Percentiles rank a stretch among this genome's conserved stretches.
Evolutionary conservation across 2,888 invertebrate genomes (phyloP).

Genomic region (Xanthostigma xanthostigma): DNA sequence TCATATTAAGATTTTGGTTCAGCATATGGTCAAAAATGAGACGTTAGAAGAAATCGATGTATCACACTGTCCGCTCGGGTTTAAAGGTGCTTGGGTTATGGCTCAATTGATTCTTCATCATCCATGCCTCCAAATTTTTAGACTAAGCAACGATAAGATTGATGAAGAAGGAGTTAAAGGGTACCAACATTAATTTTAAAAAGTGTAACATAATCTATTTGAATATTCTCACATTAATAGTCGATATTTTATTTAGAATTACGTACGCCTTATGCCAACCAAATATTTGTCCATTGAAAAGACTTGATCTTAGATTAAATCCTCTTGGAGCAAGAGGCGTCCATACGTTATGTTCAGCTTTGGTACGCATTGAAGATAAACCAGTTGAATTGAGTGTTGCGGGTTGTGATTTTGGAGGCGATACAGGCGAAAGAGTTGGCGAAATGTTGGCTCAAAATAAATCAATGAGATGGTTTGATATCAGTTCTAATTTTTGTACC

Average conservation of each 20-base stretch:
- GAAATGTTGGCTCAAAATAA: constrained; percentile 38
- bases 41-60: constrained; percentile 42
- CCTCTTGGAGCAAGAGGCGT: constrained; percentile 42
- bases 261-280: constrained; percentile 22
- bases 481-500: constrained; percentile 42
- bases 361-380: constrained; percentile 37
- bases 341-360: constrained; percentile 39
- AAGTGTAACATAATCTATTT: no score
- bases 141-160: constrained; percentile 40
- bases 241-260: constrained; percentile 9
- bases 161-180: constrained; percentile 36
- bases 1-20: constrained; percentile 40
- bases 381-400: constrained; percentile 39
- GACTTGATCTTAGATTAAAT: constrained; percentile 42
- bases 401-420: constrained; percentile 36
- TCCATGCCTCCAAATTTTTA: constrained; percentile 31
- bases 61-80: constrained; percentile 46
- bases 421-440: constrained; percentile 36
- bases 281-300: constrained; percentile 20
- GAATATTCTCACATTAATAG: no score
- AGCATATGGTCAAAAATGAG: constrained; percentile 33
- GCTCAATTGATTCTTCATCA: constrained; percentile 38
- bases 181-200: not conserved
- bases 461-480: constrained; percentile 35
- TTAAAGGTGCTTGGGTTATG: constrained; percentile 46